Percentiles rank a stretch among this genome's conserved stretches.
These are phyloP conservation scores for Anser brachyrhynchus DNA, from an alignment of 2,113 vertebrate species.

Conservation along the genomic window DNA sequence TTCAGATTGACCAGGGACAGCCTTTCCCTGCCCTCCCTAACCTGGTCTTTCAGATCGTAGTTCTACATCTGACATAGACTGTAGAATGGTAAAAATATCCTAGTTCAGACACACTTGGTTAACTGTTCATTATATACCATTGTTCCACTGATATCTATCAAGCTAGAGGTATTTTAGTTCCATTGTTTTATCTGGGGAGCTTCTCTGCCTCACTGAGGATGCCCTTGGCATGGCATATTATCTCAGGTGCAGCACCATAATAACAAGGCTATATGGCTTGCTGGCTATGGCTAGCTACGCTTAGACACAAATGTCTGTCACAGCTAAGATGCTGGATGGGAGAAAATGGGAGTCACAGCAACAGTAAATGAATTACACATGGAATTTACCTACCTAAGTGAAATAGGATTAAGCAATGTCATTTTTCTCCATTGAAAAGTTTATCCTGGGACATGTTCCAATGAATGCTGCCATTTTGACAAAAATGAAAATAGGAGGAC, in stretches of 20 bases:
- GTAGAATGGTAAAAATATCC: not conserved
- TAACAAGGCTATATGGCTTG: not conserved
- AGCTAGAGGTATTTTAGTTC: not conserved
- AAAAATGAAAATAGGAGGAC: not conserved
- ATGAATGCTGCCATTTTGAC: not conserved
- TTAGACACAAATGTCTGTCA: not conserved
- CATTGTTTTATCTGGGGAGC: not conserved
- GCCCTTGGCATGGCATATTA: not conserved
- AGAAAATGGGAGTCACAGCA: not conserved
- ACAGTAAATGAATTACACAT: not conserved
- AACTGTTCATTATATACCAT: not conserved
- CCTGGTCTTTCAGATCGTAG: not conserved
- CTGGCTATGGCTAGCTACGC: not conserved
- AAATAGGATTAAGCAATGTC: not conserved
- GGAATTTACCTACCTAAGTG: not conserved
- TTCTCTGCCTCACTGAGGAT: not conserved
- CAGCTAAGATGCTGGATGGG: not conserved
- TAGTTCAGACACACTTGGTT: not conserved
- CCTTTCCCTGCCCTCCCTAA: not conserved
- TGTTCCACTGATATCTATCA: not conserved
- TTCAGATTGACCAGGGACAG: not conserved
- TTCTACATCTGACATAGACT: not conserved
- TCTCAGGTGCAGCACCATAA: not conserved
- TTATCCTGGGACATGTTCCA: not conserved
- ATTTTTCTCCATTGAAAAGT: not conserved